phyloP scores from a whole-genome alignment of 2,888 invertebrate genomes.

The Eupithecia pulchellata region DNA sequence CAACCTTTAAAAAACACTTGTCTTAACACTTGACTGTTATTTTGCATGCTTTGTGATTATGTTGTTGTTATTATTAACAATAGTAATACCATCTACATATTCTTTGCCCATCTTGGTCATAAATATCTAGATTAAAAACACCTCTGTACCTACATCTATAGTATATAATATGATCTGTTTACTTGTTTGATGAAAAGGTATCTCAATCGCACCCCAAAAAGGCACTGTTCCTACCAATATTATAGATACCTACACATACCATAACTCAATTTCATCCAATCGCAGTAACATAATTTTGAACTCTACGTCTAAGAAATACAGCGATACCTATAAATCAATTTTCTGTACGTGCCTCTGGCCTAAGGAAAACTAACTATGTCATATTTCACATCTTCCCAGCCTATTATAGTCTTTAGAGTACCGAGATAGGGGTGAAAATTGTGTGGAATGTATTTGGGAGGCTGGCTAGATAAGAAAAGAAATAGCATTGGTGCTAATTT shows the following conservation, averaged over 20 bases:
- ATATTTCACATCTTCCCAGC: constrained; percentile 30
- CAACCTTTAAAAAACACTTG: too few species aligned
- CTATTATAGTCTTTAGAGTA: constrained; percentile 36
- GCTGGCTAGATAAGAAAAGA: constrained; percentile 64
- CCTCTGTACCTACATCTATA: too few species aligned
- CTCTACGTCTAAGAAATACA: constrained; percentile 55
- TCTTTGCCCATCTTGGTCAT: too few species aligned
- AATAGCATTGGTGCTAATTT: constrained; percentile 69
- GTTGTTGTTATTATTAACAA: too few species aligned
- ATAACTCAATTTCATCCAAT: constrained; percentile 35
- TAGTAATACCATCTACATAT: too few species aligned
- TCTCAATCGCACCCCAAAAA: constrained; percentile 18
- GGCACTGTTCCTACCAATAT: constrained; percentile 1
- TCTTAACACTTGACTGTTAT: too few species aligned
- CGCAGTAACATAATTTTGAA: constrained; percentile 49
- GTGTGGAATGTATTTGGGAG: constrained; percentile 14
- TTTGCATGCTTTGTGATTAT: too few species aligned
- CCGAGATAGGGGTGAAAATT: neutral
- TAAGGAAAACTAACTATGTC: constrained; percentile 47
- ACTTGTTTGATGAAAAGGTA: neutral
- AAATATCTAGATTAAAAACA: too few species aligned
- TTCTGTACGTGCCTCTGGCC: constrained; percentile 49
- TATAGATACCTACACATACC: too few species aligned
- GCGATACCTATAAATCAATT: constrained; percentile 69
- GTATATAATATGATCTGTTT: too few species aligned